phyloP scores from a whole-genome alignment of 2,113 vertebrate genomes.

The Myocastor coypus region DNA sequence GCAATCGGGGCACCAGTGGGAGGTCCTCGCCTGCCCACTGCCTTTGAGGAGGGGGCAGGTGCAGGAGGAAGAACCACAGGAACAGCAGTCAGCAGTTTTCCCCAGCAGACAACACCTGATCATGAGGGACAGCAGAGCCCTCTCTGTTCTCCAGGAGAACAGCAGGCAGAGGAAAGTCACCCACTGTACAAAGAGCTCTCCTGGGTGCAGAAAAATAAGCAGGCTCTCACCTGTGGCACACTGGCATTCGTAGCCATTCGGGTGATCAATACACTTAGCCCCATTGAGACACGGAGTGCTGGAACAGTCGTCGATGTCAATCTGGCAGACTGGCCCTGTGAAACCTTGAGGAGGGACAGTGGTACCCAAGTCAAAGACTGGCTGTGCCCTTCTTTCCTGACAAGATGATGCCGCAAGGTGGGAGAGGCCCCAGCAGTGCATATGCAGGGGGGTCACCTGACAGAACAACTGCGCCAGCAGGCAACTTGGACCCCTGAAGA shows the following conservation, averaged over 20 bases:
- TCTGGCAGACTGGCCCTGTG: conserved; percentile 94
- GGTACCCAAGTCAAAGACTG: neutral
- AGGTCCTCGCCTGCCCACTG: neutral
- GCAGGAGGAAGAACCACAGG: neutral
- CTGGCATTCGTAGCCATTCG: conserved; percentile 96
- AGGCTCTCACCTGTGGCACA: conserved; percentile 93
- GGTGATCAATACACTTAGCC: conserved; percentile 95
- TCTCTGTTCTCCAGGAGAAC: neutral
- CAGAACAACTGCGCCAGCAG: neutral
- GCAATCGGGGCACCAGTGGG: neutral
- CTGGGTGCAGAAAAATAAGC: rapidly evolving
- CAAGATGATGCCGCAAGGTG: neutral
- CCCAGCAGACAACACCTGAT: neutral
- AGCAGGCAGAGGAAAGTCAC: neutral
- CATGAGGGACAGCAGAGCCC: no score
- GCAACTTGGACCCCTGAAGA: neutral
- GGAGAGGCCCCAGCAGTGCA: neutral
- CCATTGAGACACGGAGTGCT: conserved; percentile 96
- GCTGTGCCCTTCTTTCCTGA: neutral
- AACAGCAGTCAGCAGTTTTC: no score
- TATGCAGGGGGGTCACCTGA: neutral
- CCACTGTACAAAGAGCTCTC: rapidly evolving
- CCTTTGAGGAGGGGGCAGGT: neutral
- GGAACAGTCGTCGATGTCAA: conserved; percentile 97
- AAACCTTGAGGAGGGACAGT: conserved; percentile 88